Base-by-base conservation (phyloP, 2,888 invertebrate genomes). In the Hirtodrosophila trivittata region DNA sequence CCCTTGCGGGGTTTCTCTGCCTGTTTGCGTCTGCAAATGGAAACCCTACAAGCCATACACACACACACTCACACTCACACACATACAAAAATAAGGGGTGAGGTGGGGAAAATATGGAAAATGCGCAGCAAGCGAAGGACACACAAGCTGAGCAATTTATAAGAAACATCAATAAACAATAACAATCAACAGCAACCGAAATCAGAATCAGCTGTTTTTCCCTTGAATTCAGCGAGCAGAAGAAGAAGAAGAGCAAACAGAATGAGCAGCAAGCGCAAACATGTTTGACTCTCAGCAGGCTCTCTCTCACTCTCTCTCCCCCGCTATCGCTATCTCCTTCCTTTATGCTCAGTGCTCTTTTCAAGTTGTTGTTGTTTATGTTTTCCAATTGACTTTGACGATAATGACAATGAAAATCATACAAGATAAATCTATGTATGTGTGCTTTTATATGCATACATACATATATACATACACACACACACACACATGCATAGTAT, bases 1-100 rank as follows among this genome's bases (percentile, higher is more conserved):
- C 42, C 74, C 30, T 52, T 68, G 75, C 63, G 68, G 81, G 80
- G 67, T 83, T 80, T 81, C 82, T 74, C 56, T 43, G 21, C 47
- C 18, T 41, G 35, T 12, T 47, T 45, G 35, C 12, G 56, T 45
- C 30, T 43, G 51, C 39, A 10, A 52, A 57, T 60, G 73, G 69
- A 77, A 77, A 65, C 76, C 76, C 54, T 83, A 74, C 46, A 72
- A 73, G n/a, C 7, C 2, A 28, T 28, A 28, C 5, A 28, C n/a
- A n/a, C 5, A n/a, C 5, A n/a, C 28, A 9, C 5, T 2, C 5
- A 28, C 5, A 28, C 9, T 3, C 9, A 28, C 5, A 28, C 5
- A 21, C 5, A 21, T 21, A 21, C 5, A 21, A 8, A 28, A 8
- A 28, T 28, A 28, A 25, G 18, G 28, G 21, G 32, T 1, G 9